Conservation (phyloP, 2,113 vertebrate genomes). For the Circaetus gallicus region DNA sequence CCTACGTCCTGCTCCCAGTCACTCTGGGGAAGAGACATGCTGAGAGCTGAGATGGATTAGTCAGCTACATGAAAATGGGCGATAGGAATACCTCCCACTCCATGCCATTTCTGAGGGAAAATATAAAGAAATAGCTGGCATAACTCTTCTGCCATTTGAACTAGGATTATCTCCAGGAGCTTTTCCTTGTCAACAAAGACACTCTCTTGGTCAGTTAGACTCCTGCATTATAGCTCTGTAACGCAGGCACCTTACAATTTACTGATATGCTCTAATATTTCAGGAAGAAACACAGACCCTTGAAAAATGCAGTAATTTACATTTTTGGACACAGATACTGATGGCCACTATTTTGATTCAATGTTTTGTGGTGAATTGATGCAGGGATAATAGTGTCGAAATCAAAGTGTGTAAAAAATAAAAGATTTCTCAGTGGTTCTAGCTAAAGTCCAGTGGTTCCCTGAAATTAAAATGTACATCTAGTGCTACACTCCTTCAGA, state of each 20-base stretch:
- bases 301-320: background rate
- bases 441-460: background rate
- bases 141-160: background rate
- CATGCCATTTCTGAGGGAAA: background rate
- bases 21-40: background rate
- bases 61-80: background rate
- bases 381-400: background rate
- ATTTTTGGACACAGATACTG: background rate
- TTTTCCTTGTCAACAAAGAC: background rate
- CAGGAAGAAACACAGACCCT: background rate
- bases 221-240: background rate
- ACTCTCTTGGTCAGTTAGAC: background rate
- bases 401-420: background rate
- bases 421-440: background rate
- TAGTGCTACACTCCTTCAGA: background rate
- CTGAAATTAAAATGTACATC: background rate
- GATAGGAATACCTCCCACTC: background rate
- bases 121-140: background rate
- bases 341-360: background rate
- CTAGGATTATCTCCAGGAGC: background rate
- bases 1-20: background rate
- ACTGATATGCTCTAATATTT: background rate
- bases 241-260: background rate
- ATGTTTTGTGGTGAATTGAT: background rate
- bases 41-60: background rate